Evolutionary conservation across 2,797 vertebrate species (phyloP), one percentile per base, ranked within the genome.

Genomic region (Sebastes oblongus): DNA sequence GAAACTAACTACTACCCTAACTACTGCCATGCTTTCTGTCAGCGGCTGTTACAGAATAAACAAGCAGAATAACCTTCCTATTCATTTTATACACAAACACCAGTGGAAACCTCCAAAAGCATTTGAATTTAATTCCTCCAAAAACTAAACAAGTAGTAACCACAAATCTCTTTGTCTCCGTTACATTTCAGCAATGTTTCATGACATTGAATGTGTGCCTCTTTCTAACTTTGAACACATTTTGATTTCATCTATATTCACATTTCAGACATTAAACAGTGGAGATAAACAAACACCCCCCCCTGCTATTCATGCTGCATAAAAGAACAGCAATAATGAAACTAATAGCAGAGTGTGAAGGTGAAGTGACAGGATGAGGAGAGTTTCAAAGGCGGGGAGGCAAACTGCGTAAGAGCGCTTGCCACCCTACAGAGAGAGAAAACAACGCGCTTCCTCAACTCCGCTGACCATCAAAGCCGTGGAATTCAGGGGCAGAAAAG

Each of bases 361-460:
- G 65, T 72, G 54, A 79, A 82, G 80, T 36, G 80, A 85, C 85
- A 89, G 84, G 84, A 89, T 88, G 85, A 88, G 84, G 78, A 72
- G 83, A 86, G 55, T 86, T 90, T 91, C 89, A 91, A 92, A 90
- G 79, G 80, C 77, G 65, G 68, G 78, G 78, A 85, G 72, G 85
- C 85, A 89, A 50, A 93, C 87, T 88, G 88, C 74, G 79, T 86
- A 82, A 88, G 78, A 89, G 84, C 66, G 77, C 89, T 73, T 65
- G 83, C 90, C 80, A 71, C 89, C 93, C 91, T 77, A 87, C 83
- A 65, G 93, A 86, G 88, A 94, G 86, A 72, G 89, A 95, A 95
- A 95, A 95, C 91, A 96, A 91, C 64, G 25, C 11, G 54, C 85
- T 94, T 95, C 93, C 93, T 94, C 85, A 85, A 86, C 91, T 91